Evolutionary conservation across 2,797 vertebrate species (phyloP).

Genomic region (Micrastur ruficollis): DNA sequence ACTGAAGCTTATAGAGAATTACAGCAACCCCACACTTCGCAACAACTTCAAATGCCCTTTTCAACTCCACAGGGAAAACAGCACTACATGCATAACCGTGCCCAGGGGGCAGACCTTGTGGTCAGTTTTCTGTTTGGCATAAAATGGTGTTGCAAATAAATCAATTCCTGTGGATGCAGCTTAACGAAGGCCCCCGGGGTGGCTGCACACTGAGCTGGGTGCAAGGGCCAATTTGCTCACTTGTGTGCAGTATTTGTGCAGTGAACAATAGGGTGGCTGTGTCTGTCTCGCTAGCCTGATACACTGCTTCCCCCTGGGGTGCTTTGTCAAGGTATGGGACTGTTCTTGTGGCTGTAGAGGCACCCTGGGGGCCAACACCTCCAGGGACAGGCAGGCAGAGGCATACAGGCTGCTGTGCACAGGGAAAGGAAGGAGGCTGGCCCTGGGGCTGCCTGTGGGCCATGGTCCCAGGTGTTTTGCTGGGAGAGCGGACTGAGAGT

Average conservation of each 20-base stretch:
- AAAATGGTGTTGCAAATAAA: background rate
- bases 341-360: background rate
- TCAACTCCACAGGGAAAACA: background rate
- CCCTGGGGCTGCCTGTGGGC: background rate
- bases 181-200: background rate
- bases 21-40: background rate
- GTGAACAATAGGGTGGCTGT: background rate
- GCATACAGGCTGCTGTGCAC: background rate
- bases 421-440: rapidly evolving
- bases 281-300: rapidly evolving
- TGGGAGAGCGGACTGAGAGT: background rate
- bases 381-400: background rate
- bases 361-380: rapidly evolving
- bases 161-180: background rate
- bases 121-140: background rate
- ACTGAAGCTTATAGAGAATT: background rate
- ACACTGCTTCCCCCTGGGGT: background rate
- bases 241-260: rapidly evolving
- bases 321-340: background rate
- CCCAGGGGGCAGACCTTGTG: background rate
- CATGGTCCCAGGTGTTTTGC: background rate
- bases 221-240: rapidly evolving
- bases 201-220: rapidly evolving
- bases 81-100: rapidly evolving
- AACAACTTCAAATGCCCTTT: background rate